Evolutionary conservation across 2,888 invertebrate species (phyloP), one percentile per base, ranked within the genome.

Genomic region (Mellilla xanthometata): DNA sequence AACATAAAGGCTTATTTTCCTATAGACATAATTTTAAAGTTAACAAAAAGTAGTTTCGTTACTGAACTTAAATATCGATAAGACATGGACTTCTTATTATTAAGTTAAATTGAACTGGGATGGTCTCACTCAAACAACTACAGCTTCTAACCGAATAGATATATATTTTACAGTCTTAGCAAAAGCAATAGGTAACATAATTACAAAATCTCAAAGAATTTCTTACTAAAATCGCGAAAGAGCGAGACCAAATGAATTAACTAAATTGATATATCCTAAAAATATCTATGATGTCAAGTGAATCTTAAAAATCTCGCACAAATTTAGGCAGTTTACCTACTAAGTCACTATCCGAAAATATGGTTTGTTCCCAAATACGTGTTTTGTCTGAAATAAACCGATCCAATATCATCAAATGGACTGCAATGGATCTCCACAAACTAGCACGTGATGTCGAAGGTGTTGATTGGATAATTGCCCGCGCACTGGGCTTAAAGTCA

Each of bases 361-460:
- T 70, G 73, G 75, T 80, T 86, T 87, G 87, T 77, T 87, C 86
- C 86, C 86, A 82, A 81, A 71, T 75, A 80, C 63, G 65, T 69
- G 67, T 70, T 66, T 68, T 65, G 63, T 69, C 65, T 73, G 72
- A 72, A 54, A 42, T 48, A 48, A 56, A 60, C 63, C 64, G 49
- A 54, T 68, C 66, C 62, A 61, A 59, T 56, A 61, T 48, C 33
- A 52, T 52, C 58, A 35, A 50, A 58, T 53, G 49, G 45, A 55
- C 51, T 53, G 56, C 54, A 57, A 62, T 65, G 68, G 68, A 65
- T 45, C 56, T 58, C 57, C 63, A 67, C 47, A 48, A 33, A 46
- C 69, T 68, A 62, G 62, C 62, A 62, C 65, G 52, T 60, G 59
- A 48, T 57, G 59, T 66, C 60, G 42, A 61, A 66, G 54, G 59